Evolutionary conservation across 2,888 invertebrate species (phyloP), one percentile per base, ranked within the genome.

Genomic region (Thecocarcelia acutangulata): DNA sequence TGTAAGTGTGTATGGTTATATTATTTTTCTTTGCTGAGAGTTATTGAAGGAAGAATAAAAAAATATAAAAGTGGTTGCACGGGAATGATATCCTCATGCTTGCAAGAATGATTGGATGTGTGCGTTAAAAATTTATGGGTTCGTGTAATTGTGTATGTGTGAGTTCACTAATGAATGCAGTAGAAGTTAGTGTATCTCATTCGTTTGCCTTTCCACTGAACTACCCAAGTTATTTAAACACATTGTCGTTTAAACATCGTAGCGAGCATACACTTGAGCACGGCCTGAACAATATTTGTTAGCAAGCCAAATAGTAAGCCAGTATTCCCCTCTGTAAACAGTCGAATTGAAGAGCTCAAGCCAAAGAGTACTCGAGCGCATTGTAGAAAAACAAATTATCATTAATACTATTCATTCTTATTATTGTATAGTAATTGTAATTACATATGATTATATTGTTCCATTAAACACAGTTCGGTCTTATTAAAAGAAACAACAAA

Each of bases 291-390:
- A 89, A 90, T 90, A 89, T 90, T 90, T 90, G 91, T 90, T 91
- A 90, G 90, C 89, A 90, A 91, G 91, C 91, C 90, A 91, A 91
- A 91, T 91, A 91, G 91, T 90, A 90, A 90, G 90, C 89, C 90
- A 88, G 88, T 88, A 89, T 91, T 90, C 91, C 91, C 91, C 91
- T 91, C 91, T 91, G 91, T 90, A 91, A 91, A 91, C 91, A 91
- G 91, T 91, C 91, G 90, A 90, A 90, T 91, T 90, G 88, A 90
- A 90, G 90, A 90, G 90, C 90, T 89, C 89, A 89, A 89, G 90
- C 90, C 87, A 90, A 88, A 90, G 90, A 90, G 90, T 90, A 90
- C 90, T 90, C 90, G 89, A 90, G 88, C 90, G 90, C 90, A 89
- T 87, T 89, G 85, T 78, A 82, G 82, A 80, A 75, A 72, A 52